Percentiles rank a stretch among this genome's conserved stretches.
Evolutionary conservation across 2,797 vertebrate species (phyloP).

Genomic region (Loris lydekkerianus): DNA sequence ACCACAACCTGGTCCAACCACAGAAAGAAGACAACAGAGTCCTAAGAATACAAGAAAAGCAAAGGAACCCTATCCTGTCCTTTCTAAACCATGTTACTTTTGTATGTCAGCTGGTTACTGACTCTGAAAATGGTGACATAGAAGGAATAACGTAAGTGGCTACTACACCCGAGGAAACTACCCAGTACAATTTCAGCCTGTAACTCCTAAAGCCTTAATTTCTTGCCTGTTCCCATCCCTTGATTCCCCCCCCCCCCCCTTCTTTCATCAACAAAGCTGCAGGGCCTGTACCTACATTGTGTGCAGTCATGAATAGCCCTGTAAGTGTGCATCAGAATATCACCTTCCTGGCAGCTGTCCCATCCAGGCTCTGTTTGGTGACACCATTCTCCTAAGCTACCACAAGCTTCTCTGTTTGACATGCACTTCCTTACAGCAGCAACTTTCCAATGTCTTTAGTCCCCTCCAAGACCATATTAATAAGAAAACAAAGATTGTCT

Average conservation of each 20-base stretch:
- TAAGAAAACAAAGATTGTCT: neutral
- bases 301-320: neutral
- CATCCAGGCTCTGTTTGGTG: neutral
- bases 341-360: neutral
- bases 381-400: neutral
- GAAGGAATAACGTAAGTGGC: neutral
- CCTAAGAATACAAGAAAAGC: neutral
- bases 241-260: neutral
- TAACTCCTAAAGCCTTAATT: neutral
- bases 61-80: no score
- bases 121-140: neutral
- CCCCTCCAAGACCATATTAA: neutral
- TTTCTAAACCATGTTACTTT: neutral
- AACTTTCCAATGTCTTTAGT: neutral
- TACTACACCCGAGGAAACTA: no score
- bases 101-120: neutral
- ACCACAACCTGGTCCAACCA: conserved; percentile 8
- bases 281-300: neutral
- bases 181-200: neutral
- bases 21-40: neutral
- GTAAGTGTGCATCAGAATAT: neutral
- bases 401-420: neutral
- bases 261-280: neutral
- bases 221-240: neutral
- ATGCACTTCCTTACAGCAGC: neutral